Evolutionary conservation across 1,140 invertebrate species (phyloP), one percentile per base, ranked within the genome.

Genomic region (Thereuonema tuberculata): DNA sequence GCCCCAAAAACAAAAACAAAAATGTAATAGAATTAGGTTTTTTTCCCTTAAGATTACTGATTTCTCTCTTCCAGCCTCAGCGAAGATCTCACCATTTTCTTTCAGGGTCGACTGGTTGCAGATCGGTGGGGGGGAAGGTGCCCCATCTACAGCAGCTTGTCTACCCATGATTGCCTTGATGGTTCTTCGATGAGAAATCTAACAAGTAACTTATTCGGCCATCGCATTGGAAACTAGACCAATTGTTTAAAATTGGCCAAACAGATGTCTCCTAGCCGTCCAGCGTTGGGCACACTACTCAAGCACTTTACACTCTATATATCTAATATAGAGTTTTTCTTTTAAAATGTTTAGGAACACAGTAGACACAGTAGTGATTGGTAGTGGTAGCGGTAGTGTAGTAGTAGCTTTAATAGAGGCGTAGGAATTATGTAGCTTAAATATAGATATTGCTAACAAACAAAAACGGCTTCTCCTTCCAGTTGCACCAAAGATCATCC

Each of bases 401-500:
- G 48, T 43, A 50, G 48, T 50, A 50, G 48, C 48, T 50, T 20
- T 20, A 50, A n/a, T 50, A 50, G 48, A 50, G 48, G 5, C 5
- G 21, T 20, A 21, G 21, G 48, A 20, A 5, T 20, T 50, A 50
- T 50, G 21, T 50, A 5, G 48, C 48, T 50, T n/a, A 20, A 12
- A 50, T 14, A 14, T 21, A 20, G 21, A 9, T 20, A 14, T 20
- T 50, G 24, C 53, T 55, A 55, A 55, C 53, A 55, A 25, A 55
- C 53, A 14, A 21, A 55, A 28, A 55, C 53, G 53, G 53, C 31
- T 56, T 61, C 26, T 60, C 25, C 76, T 82, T 82, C 25, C 61
- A 78, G 77, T 77, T 54, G 74, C 76, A 3, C 77, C 77, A n/a
- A 65, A 68, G 12, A 76, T 79, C 49, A 74, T 77, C 59, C 64